A percentile compares a stretch with the other conserved stretches of the same genome.
Conservation (phyloP, 2,888 invertebrate species). For the Epinotia nisella region DNA sequence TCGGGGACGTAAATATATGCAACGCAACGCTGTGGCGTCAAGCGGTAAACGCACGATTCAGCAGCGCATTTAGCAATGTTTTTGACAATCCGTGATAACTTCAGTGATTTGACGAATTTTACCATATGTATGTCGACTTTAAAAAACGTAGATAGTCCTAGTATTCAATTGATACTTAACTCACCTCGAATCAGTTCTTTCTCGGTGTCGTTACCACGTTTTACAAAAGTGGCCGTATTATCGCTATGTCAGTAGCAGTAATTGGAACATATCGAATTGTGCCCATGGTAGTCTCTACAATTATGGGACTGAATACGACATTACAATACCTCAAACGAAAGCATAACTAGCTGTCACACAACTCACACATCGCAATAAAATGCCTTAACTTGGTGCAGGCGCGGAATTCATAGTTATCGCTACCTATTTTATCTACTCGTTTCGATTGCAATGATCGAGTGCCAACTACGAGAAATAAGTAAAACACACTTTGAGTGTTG, state of each 20-base stretch:
- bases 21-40: conserved; percentile 20
- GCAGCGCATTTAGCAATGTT: background rate
- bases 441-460: conserved; percentile 30
- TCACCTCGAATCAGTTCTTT: no score
- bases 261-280: background rate
- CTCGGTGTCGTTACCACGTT: background rate
- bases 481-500: conserved; percentile 13
- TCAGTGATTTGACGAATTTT: no score
- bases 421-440: conserved; percentile 13
- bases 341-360: conserved; percentile 7
- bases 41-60: background rate
- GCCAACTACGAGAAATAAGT: conserved; percentile 20
- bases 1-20: conserved; percentile 52
- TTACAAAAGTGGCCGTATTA: background rate
- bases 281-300: background rate
- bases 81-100: background rate
- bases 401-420: conserved; percentile 21
- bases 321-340: background rate
- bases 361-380: conserved; percentile 5
- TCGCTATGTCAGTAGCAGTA: background rate
- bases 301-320: no score
- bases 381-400: background rate
- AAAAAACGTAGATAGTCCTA: no score
- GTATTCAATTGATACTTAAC: no score
- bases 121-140: no score